Evolutionary conservation across 64 coral and sea anemone species (phyloP).

Genomic region (Montipora foliosa): DNA sequence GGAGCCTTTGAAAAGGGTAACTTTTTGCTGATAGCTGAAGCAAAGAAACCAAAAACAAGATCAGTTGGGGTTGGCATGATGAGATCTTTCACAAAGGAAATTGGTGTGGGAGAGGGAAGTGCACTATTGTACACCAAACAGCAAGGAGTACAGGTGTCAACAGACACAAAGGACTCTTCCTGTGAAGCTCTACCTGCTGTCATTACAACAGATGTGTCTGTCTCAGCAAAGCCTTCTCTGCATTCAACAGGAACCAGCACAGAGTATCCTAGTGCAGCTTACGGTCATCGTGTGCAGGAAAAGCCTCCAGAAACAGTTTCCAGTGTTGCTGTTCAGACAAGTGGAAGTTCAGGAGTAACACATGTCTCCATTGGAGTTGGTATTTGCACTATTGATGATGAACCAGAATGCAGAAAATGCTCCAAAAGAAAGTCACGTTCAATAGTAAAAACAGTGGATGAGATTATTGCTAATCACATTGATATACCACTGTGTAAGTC

Average conservation of each 20-base stretch:
- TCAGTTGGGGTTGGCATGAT: constrained; percentile 96
- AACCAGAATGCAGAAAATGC: constrained; percentile 61
- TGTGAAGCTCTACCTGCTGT: constrained; percentile 65
- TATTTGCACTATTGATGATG: constrained; percentile 86
- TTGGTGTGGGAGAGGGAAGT: constrained; percentile 73
- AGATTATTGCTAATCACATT: constrained; percentile 85
- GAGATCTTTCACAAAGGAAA: constrained; percentile 82
- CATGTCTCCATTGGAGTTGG: constrained; percentile 86
- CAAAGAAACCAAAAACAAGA: constrained; percentile 56
- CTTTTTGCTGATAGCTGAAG: background rate
- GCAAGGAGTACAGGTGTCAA: constrained; percentile 43
- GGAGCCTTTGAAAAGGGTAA: background rate
- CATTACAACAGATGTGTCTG: constrained; percentile 45
- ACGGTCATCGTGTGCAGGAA: background rate
- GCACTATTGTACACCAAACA: constrained; percentile 58
- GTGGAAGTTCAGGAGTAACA: background rate
- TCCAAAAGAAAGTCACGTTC: constrained; percentile 23
- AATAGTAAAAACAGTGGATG: constrained; percentile 73
- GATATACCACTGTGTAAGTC: constrained; percentile 68
- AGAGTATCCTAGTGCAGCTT: background rate
- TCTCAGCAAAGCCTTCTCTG: constrained; percentile 56
- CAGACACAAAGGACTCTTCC: constrained; percentile 27
- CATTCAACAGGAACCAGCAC: constrained; percentile 36
- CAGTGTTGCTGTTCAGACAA: constrained; percentile 72
- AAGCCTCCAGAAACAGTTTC: background rate